Evolutionary conservation across 2,113 vertebrate species (phyloP).

Genomic region (Marmota monax): DNA sequence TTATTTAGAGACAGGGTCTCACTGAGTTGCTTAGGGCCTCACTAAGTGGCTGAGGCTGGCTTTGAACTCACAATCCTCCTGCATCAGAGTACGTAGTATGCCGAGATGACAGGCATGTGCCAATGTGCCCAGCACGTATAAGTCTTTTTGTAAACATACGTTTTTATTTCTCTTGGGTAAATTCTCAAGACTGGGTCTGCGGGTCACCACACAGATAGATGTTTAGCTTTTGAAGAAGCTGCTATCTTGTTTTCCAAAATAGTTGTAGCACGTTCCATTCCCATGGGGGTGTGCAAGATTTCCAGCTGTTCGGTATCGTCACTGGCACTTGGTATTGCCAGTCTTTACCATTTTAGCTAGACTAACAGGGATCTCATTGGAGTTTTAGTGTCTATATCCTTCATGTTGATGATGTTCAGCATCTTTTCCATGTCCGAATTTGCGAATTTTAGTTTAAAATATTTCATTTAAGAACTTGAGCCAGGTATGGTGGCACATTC

Average conservation of each 20-base stretch:
- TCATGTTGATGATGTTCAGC: not conserved
- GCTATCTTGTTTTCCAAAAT: not conserved
- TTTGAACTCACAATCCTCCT: no score
- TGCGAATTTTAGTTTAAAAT: not conserved
- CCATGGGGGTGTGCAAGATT: not conserved
- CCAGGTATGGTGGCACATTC: no score
- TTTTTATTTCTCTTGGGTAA: not conserved
- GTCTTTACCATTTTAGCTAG: not conserved
- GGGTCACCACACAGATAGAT: not conserved
- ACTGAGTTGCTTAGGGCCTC: no score
- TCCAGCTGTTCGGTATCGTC: not conserved
- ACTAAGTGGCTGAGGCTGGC: no score
- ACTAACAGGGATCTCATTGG: not conserved
- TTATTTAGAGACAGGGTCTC: no score
- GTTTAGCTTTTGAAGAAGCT: not conserved
- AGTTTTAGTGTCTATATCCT: not conserved
- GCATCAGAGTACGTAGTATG: no score
- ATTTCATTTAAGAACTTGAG: not conserved
- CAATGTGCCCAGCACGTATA: not conserved
- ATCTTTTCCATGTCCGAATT: not conserved
- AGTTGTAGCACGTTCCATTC: not conserved
- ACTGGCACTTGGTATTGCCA: not conserved
- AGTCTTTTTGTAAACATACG: not conserved
- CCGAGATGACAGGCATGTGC: no score
- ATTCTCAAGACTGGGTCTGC: not conserved